Conservation (phyloP, 2,797 vertebrate genomes). For the Labeo calbasu region DNA sequence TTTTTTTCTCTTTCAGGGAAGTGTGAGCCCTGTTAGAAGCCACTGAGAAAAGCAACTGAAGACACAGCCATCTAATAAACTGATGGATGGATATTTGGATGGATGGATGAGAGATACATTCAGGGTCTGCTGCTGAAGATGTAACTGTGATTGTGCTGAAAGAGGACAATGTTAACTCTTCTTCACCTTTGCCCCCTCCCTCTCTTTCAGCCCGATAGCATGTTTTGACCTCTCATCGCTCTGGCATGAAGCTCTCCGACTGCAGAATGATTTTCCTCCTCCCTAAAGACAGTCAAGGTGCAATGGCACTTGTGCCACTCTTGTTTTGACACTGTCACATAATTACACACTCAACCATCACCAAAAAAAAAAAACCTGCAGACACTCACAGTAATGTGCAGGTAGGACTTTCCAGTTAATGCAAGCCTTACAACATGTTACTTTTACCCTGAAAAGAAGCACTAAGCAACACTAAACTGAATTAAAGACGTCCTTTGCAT, state of each 20-base stretch:
- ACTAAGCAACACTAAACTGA: background rate
- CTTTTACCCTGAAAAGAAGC: background rate
- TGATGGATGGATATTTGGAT: background rate
- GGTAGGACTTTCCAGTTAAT: background rate
- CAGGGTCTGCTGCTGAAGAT: constrained; percentile 28
- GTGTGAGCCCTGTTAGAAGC: constrained; percentile 60
- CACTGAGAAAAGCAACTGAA: background rate
- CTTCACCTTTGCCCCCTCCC: constrained; percentile 19
- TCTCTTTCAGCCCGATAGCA: background rate
- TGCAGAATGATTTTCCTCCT: constrained; percentile 29
- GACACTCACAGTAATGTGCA: background rate
- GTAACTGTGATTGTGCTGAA: constrained; percentile 12
- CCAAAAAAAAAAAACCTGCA: background rate
- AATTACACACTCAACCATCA: background rate
- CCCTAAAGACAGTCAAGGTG: constrained; percentile 30
- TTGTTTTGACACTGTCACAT: constrained; percentile 15
- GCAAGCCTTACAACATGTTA: background rate
- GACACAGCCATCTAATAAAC: constrained; percentile 24
- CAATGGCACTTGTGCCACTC: constrained; percentile 14
- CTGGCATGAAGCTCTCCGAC: constrained; percentile 27
- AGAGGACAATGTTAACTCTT: background rate
- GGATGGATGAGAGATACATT: background rate
- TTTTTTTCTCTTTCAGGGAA: constrained; percentile 69
- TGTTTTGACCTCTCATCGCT: constrained; percentile 28
- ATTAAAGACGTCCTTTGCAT: background rate